Conservation (phyloP, 2,888 invertebrate genomes). For the Cryptus viduatorius region DNA sequence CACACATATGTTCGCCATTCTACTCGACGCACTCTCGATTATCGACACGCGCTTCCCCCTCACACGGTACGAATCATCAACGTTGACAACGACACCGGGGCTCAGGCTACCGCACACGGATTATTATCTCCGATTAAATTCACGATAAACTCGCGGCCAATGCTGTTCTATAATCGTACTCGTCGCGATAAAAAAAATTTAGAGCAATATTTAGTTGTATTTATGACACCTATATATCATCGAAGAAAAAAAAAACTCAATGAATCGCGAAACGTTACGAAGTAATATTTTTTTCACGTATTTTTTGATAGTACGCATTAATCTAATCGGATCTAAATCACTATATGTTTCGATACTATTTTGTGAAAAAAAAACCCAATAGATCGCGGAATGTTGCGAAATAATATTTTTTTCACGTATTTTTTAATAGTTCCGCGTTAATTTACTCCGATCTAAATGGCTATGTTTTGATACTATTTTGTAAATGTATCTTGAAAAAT, state of each 20-base stretch:
- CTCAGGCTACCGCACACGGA: constrained; percentile 55
- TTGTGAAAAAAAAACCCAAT: neutral
- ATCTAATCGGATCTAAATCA: neutral
- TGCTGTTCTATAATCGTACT: constrained; percentile 28
- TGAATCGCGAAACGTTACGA: neutral
- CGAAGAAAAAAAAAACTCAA: neutral
- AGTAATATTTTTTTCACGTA: neutral
- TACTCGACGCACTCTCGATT: constrained; percentile 49
- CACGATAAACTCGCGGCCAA: constrained; percentile 41
- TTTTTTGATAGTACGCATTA: neutral
- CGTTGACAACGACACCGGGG: constrained; percentile 42
- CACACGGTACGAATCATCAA: constrained; percentile 47
- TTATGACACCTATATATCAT: neutral
- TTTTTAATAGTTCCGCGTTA: neutral
- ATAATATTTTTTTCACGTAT: neutral
- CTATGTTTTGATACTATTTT: neutral
- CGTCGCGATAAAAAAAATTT: constrained; percentile 8
- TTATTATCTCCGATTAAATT: constrained; percentile 58
- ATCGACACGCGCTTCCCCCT: constrained; percentile 59
- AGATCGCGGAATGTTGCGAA: neutral
- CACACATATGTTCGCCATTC: constrained; percentile 37
- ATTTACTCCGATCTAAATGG: neutral
- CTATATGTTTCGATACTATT: neutral
- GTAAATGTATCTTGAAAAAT: neutral
- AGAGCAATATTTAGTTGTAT: constrained; percentile 1